Evolutionary conservation across 2,113 vertebrate genomes (phyloP), one percentile per base, ranked within the genome.

Genomic region (Oryzias javanicus): DNA sequence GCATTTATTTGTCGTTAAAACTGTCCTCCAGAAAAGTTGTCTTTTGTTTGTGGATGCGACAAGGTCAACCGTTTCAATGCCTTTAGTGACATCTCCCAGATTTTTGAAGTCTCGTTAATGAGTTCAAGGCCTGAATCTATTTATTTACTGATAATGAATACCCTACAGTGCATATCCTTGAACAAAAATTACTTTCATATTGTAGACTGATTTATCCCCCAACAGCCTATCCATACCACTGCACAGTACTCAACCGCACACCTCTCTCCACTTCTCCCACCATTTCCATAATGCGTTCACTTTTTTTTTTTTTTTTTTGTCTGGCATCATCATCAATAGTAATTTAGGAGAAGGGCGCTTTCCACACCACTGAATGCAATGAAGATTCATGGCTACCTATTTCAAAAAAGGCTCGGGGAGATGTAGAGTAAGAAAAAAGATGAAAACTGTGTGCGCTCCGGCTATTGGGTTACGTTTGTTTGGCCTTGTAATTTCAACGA

Each of bases 331-430:
- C 88, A 91, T 92, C 90, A 91, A 90, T 91, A 90, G 90, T 91
- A 82, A 91, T 91, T 91, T 91, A 82, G 77, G 63, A 70, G 69
- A 80, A 74, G 72, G 75, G 66, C 55, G 71, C 78, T 88, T 90
- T 91, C 84, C 88, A 88, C 81, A 66, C 84, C 84, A 79, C 48
- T 56, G 69, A 62, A 87, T 89, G 64, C 86, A 85, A 91, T 90
- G 87, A 92, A 91, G 90, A 92, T 92, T 92, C 88, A 92, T 91
- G 67, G 86, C 83, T 72, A 83, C 86, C 76, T 44, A 88, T 91
- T 91, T 89, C 72, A 72, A 82, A 81, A 67, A 62, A 18, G 69
- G 50, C 60, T 68, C 56, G 75, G 51, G 27, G 65, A 49, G 72
- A 64, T 46, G 50, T 57, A 72, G 49, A 61, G 59, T 60, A 72